phyloP scores from a whole-genome alignment of 1,140 invertebrate species.

The Probaryconus sp. region DNA sequence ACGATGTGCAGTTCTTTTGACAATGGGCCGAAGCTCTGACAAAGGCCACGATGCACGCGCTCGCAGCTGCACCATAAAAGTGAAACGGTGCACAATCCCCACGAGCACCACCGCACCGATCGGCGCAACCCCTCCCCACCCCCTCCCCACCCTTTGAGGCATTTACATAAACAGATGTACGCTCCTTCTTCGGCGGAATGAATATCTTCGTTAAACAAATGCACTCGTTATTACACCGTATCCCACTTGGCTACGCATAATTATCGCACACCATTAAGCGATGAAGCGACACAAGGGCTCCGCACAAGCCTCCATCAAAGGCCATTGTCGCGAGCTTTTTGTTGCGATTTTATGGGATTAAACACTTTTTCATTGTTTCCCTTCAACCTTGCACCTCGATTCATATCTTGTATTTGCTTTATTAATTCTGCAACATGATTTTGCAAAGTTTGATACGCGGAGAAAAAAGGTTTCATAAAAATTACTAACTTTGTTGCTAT shows the following conservation, averaged over 20 bases:
- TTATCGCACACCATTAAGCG: constrained; percentile 48
- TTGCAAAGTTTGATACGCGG: too few relatives aligned
- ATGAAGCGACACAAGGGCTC: constrained; percentile 23
- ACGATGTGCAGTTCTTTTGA: too few relatives aligned
- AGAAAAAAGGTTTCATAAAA: too few relatives aligned
- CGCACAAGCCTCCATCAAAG: constrained; percentile 22
- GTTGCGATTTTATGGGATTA: constrained; percentile 20
- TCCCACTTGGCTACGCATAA: constrained; percentile 40
- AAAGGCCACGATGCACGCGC: too few relatives aligned
- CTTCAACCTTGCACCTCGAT: too few relatives aligned
- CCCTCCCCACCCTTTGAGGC: background rate
- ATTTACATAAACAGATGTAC: constrained; percentile 62
- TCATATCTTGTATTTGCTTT: too few relatives aligned
- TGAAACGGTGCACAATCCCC: constrained; percentile 9
- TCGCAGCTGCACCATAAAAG: constrained; percentile 38
- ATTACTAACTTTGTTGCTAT: too few relatives aligned
- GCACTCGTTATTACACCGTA: constrained; percentile 32
- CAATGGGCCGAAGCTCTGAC: too few relatives aligned
- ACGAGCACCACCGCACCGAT: constrained; percentile 2
- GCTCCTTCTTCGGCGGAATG: constrained; percentile 14
- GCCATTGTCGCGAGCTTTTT: constrained; percentile 29
- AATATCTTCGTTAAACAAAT: constrained; percentile 48
- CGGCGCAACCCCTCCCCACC: background rate
- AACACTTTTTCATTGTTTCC: constrained; percentile 19
- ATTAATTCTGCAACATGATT: too few relatives aligned